phyloP scores from a whole-genome alignment of 2,888 invertebrate species.

The Eristalis tenax region DNA sequence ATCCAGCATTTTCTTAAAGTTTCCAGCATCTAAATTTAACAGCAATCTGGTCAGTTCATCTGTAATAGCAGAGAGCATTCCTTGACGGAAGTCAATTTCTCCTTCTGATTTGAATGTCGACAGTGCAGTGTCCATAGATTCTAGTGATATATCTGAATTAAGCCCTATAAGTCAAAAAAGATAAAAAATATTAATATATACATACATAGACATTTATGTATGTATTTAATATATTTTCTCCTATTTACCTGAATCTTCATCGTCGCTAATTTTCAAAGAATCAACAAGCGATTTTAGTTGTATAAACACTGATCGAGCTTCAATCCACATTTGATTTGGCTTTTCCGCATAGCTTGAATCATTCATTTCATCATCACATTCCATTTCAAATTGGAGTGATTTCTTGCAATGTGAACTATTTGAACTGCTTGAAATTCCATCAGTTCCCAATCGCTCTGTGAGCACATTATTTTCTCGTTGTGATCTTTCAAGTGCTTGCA shows the following conservation, averaged over 20 bases:
- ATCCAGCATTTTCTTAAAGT: slow-evolving; percentile 89
- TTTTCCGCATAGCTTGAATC: slow-evolving; percentile 81
- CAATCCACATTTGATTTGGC: slow-evolving; percentile 84
- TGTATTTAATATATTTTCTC: too few relatives aligned
- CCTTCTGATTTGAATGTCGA: slow-evolving; percentile 78
- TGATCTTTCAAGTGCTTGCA: slow-evolving; percentile 87
- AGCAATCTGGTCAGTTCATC: slow-evolving; percentile 89
- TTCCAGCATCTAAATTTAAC: slow-evolving; percentile 88
- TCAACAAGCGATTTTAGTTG: slow-evolving; percentile 88
- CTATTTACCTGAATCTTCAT: slow-evolving; percentile 86
- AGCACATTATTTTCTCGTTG: slow-evolving; percentile 88
- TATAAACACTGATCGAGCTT: slow-evolving; percentile 87
- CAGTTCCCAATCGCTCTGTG: slow-evolving; percentile 86
- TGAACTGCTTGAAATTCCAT: slow-evolving; percentile 76
- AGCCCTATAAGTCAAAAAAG: slow-evolving; percentile 81
- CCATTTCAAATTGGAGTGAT: slow-evolving; percentile 95
- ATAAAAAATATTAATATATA: background rate
- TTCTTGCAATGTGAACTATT: slow-evolving; percentile 79
- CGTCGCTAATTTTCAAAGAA: slow-evolving; percentile 88
- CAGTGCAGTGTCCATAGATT: slow-evolving; percentile 83
- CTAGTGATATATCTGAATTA: slow-evolving; percentile 87
- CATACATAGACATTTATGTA: too few relatives aligned
- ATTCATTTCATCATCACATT: slow-evolving; percentile 87
- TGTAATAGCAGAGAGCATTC: slow-evolving; percentile 87
- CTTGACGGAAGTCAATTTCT: slow-evolving; percentile 83